Evolutionary conservation across 2,797 vertebrate genomes (phyloP).

Genomic region (Rhadinocentrus ornatus): DNA sequence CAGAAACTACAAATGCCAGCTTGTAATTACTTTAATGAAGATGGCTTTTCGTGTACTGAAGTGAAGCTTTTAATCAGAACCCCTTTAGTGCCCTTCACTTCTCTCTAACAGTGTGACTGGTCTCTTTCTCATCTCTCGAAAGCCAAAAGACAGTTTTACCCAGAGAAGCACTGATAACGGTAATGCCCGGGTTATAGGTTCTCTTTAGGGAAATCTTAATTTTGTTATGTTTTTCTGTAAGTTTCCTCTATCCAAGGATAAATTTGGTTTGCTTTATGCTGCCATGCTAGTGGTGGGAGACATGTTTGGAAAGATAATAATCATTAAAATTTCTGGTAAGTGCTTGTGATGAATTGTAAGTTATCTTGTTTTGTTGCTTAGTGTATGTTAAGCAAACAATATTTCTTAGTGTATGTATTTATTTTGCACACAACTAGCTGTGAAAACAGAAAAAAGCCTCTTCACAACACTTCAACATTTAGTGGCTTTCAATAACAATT

Average conservation of each 20-base stretch:
- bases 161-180: conserved; percentile 15
- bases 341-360: neutral
- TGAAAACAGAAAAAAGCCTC: conserved; percentile 19
- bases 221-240: conserved; percentile 13
- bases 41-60: conserved; percentile 55
- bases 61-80: conserved; percentile 57
- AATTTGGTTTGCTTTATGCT: conserved; percentile 3
- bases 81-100: conserved; percentile 47
- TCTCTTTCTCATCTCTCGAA: conserved; percentile 23
- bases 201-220: conserved; percentile 5
- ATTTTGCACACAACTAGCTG: neutral
- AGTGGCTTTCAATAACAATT: neutral
- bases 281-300: neutral
- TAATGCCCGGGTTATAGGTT: conserved; percentile 11
- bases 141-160: conserved; percentile 31
- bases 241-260: neutral
- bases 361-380: conserved; percentile 3
- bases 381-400: neutral
- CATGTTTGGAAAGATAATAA: conserved; percentile 13
- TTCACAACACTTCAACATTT: neutral
- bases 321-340: conserved; percentile 14
- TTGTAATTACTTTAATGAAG: conserved; percentile 46
- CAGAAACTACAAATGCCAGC: conserved; percentile 54
- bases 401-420: neutral
- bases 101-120: conserved; percentile 12